Conservation (phyloP, 2,113 vertebrate genomes). For the Felis catus region DNA sequence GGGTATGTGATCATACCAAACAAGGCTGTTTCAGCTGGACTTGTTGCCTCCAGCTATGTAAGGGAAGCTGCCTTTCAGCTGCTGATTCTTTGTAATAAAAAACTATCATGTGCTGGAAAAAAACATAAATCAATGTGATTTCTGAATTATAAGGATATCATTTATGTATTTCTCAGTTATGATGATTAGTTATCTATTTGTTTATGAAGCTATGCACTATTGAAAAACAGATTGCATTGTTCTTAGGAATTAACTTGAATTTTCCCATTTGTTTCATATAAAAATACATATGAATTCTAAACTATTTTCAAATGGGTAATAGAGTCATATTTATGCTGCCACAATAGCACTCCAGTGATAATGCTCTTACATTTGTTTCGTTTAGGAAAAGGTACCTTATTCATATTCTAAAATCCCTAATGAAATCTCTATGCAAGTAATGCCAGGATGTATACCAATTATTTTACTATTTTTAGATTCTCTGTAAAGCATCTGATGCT, state of each 20-base stretch:
- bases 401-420: background rate
- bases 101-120: background rate
- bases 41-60: background rate
- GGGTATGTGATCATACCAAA: too few species aligned
- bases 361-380: background rate
- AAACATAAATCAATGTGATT: fast-evolving
- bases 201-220: background rate
- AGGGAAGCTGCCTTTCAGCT: background rate
- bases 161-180: background rate
- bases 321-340: background rate
- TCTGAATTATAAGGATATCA: background rate
- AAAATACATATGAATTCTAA: background rate
- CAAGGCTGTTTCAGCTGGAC: background rate
- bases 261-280: background rate
- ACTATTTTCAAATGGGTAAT: background rate
- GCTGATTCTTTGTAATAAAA: background rate
- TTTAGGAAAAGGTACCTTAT: background rate
- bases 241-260: background rate
- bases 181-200: background rate
- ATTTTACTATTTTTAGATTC: background rate
- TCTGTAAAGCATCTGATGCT: background rate
- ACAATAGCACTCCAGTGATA: background rate
- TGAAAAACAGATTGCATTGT: background rate
- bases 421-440: background rate
- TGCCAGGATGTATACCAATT: background rate